Evolutionary conservation across 2,113 vertebrate genomes (phyloP).

Genomic region (Tenrec ecaudatus): DNA sequence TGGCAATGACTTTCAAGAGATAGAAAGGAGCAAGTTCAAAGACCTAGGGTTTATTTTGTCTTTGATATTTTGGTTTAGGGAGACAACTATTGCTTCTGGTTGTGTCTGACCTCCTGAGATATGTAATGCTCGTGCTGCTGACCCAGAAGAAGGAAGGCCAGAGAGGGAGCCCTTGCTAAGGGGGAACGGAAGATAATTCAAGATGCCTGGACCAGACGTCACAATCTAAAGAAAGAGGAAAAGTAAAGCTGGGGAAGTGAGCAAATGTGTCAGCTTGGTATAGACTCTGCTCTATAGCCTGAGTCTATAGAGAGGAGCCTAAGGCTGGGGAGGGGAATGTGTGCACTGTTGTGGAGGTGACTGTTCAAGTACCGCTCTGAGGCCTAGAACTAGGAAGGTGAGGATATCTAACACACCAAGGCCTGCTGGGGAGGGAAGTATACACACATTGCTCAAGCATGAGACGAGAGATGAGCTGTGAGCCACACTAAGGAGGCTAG

Average conservation of each 20-base stretch:
- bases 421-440: not conserved
- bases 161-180: not conserved
- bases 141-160: constrained; percentile 11
- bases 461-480: not conserved
- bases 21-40: not conserved
- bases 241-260: not conserved
- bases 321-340: not conserved
- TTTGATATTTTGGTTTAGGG: constrained; percentile 26
- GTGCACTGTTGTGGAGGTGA: not conserved
- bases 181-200: constrained; percentile 22
- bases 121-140: constrained; percentile 1
- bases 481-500: not conserved
- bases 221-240: not conserved
- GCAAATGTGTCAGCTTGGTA: too few relatives aligned
- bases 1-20: constrained; percentile 18
- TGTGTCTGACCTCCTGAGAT: not conserved
- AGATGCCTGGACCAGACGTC: not conserved
- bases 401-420: not conserved
- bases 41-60: not conserved
- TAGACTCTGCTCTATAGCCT: too few relatives aligned
- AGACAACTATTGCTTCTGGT: constrained; percentile 52
- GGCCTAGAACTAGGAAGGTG: not conserved
- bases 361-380: not conserved
- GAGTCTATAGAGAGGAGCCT: too few relatives aligned
- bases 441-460: too few relatives aligned